Percentiles rank a stretch among this genome's conserved stretches.
Evolutionary conservation across 2,797 vertebrate genomes (phyloP).

Genomic region (Perodicticus potto): DNA sequence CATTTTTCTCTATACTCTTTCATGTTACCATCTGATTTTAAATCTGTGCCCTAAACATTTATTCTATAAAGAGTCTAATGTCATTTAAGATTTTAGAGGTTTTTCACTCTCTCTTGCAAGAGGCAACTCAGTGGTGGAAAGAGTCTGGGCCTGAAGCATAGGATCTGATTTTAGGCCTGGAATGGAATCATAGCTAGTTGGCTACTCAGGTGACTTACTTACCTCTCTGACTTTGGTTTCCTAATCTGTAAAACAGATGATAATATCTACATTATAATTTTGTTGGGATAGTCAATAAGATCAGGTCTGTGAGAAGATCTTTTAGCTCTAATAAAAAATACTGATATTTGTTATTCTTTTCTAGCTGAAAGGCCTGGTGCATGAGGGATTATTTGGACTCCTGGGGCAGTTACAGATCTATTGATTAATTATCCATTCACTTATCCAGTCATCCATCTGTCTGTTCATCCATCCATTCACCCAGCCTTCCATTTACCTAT

Average conservation of each 20-base stretch:
- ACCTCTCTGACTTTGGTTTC: constrained; percentile 16
- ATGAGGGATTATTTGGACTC: not conserved
- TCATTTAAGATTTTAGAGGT: constrained; percentile 48
- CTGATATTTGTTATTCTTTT: constrained; percentile 14
- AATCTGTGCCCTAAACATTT: constrained; percentile 34
- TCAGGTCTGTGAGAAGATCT: not conserved
- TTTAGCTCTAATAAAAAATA: constrained; percentile 28
- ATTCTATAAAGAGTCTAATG: constrained; percentile 21
- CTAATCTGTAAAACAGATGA: constrained; percentile 16
- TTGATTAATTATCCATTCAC: not conserved
- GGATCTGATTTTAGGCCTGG: not conserved
- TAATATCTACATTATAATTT: not conserved
- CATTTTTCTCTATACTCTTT: constrained; percentile 83
- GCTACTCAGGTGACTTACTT: not conserved
- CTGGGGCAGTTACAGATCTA: not conserved
- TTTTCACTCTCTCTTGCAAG: constrained; percentile 12
- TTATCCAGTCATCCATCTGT: not conserved
- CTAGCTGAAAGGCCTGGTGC: not conserved
- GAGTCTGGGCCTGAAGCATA: not conserved
- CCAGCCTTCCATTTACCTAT: not conserved
- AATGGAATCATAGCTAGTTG: not conserved
- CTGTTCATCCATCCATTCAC: not conserved
- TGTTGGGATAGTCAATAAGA: not conserved
- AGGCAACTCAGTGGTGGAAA: not conserved
- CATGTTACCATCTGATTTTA: constrained; percentile 73